phyloP scores from a whole-genome alignment of 2,113 vertebrate species.

The Odontesthes bonariensis region DNA sequence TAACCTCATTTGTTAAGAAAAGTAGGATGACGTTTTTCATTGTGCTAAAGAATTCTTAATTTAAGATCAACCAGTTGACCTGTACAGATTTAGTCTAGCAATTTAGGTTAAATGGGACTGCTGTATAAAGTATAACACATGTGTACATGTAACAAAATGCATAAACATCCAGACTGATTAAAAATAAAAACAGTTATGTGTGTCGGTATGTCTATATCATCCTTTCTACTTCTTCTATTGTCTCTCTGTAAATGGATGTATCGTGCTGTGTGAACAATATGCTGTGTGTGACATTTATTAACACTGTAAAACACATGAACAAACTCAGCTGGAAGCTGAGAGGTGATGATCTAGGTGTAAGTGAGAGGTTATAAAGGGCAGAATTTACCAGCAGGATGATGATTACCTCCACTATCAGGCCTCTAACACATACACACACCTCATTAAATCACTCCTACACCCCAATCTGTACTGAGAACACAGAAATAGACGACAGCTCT shows the following conservation, averaged over 20 bases:
- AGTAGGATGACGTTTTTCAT: too few species aligned
- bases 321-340: constrained; percentile 54
- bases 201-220: neutral
- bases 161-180: neutral
- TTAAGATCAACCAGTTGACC: too few species aligned
- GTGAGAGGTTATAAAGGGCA: constrained; percentile 61
- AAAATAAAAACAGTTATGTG: neutral
- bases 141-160: constrained; percentile 1
- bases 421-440: constrained; percentile 54
- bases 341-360: constrained; percentile 68
- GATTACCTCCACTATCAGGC: constrained; percentile 57
- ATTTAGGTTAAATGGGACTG: constrained; percentile 33
- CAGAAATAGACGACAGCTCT: constrained; percentile 47
- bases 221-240: neutral
- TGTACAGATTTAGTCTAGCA: constrained; percentile 14
- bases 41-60: too few species aligned
- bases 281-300: constrained; percentile 54
- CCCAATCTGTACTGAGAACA: constrained; percentile 66
- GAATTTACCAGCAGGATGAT: constrained; percentile 63
- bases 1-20: too few species aligned
- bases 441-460: constrained; percentile 63
- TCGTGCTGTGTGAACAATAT: constrained; percentile 1
- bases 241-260: neutral
- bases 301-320: constrained; percentile 49
- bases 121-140: neutral